Conservation (phyloP, 2,113 vertebrate genomes). For the Elaphurus davidianus region DNA sequence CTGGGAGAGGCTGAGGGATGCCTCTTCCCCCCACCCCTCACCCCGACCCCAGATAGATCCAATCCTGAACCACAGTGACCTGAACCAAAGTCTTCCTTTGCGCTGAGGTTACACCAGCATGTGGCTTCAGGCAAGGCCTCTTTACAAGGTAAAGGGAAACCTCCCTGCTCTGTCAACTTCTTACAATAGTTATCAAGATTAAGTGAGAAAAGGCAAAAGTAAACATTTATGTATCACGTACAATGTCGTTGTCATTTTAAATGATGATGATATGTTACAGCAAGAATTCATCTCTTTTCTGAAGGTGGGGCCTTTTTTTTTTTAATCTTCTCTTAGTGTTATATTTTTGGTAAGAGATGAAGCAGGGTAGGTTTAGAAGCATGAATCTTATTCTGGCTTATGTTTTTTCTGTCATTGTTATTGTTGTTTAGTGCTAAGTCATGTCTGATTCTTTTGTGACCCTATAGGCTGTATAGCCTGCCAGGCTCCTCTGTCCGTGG, state of each 20-base stretch:
- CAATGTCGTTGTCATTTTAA: neutral
- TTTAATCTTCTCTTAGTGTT: neutral
- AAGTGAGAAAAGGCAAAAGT: neutral
- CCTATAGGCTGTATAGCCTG: neutral
- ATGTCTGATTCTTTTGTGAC: neutral
- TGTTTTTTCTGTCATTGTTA: neutral
- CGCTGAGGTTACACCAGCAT: neutral
- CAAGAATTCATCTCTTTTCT: neutral
- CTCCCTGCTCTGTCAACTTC: neutral
- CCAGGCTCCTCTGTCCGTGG: neutral
- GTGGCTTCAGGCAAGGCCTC: neutral
- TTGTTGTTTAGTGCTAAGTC: neutral
- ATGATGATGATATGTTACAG: rapidly evolving
- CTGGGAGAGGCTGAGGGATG: neutral
- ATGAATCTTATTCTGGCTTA: neutral
- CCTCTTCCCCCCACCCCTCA: neutral
- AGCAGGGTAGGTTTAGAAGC: neutral
- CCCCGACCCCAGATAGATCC: neutral
- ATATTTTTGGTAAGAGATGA: neutral
- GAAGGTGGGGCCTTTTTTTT: neutral
- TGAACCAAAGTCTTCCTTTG: neutral
- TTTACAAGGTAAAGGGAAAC: neutral
- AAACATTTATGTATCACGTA: too few species aligned
- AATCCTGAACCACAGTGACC: neutral
- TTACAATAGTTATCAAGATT: neutral